These are phyloP conservation scores for Lysandra coridon DNA, from an alignment of 2,888 invertebrate species.

Conservation along the genomic window DNA sequence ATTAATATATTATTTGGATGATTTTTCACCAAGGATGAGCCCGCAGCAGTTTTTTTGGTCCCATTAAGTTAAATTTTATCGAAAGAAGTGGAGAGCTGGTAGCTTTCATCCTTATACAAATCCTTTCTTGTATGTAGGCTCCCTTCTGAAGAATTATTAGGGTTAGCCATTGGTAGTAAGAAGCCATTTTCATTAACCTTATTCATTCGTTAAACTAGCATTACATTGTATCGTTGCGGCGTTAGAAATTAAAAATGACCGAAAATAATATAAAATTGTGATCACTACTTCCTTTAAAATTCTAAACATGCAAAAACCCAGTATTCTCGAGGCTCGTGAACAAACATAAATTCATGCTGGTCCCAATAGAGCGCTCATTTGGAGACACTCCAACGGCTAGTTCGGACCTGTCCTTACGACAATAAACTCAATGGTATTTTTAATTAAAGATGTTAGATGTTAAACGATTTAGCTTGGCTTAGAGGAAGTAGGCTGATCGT, in stretches of 20 bases:
- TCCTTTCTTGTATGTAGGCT: too few relatives aligned
- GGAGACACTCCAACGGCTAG: neutral
- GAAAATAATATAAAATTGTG: neutral
- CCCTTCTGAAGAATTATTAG: too few relatives aligned
- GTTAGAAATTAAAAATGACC: neutral
- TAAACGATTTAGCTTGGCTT: constrained; percentile 6
- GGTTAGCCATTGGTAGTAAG: too few relatives aligned
- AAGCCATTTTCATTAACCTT: too few relatives aligned
- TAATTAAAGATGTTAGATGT: neutral
- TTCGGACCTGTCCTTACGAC: neutral
- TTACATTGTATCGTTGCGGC: too few relatives aligned
- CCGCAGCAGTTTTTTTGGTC: neutral
- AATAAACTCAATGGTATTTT: neutral
- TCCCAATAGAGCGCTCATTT: neutral
- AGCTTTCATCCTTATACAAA: too few relatives aligned
- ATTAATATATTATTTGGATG: neutral
- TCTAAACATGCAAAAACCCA: neutral
- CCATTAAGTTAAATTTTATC: too few relatives aligned
- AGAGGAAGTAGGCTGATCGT: constrained; percentile 3
- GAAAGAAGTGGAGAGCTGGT: too few relatives aligned
- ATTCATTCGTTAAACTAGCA: too few relatives aligned
- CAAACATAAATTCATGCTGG: neutral
- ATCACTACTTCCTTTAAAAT: neutral
- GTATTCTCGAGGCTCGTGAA: neutral
- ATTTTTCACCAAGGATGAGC: neutral